Evolutionary conservation across 2,797 vertebrate genomes (phyloP), one percentile per base, ranked within the genome.

Genomic region (Oryzias dopingdopingensis): DNA sequence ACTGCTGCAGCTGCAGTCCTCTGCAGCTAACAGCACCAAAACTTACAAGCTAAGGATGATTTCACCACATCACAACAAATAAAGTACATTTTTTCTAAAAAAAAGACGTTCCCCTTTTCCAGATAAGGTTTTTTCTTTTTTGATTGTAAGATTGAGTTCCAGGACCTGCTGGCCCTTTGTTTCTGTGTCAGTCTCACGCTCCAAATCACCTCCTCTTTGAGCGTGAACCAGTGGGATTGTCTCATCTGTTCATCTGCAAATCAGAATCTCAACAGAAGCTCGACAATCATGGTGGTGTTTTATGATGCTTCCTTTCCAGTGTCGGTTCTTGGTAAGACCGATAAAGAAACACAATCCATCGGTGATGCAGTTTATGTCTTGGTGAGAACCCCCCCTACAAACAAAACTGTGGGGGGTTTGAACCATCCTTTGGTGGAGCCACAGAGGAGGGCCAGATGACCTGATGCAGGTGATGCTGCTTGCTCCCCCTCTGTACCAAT

Each of bases 361-460:
- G 10, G 3, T 46, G 8, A 6, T 14, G 51, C 55, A 45, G 57
- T 63, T 23, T 53, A 45, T 67, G 53, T 69, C 51, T 68, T 52
- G 56, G 47, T 69, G 71, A 70, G 26, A 65, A 23, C 14, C 59
- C 62, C 61, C 73, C 20, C 49, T n/a, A 49, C 18, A 14, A 58
- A 65, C 54, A 54, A 50, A 32, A 50, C 16, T 18, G 18, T 18
- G 18, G 18, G 18, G 18, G 18, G 18, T 18, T 18, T 18, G 18
- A 18, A 79, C 67, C 74, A 67, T 89, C 87, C 88, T 91, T 91
- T 91, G 88, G 88, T 88, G 79, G 87, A 88, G 83, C 87, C 76
- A 71, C 54, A 0, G 43, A 74, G 60, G 60, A 52, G 79, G 67
- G 68, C 51, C 70, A 52, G 71, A 54, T 67, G 55, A 79, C 70